Conservation (phyloP, 2,888 invertebrate species). For the Hofmannophila pseudospretella region DNA sequence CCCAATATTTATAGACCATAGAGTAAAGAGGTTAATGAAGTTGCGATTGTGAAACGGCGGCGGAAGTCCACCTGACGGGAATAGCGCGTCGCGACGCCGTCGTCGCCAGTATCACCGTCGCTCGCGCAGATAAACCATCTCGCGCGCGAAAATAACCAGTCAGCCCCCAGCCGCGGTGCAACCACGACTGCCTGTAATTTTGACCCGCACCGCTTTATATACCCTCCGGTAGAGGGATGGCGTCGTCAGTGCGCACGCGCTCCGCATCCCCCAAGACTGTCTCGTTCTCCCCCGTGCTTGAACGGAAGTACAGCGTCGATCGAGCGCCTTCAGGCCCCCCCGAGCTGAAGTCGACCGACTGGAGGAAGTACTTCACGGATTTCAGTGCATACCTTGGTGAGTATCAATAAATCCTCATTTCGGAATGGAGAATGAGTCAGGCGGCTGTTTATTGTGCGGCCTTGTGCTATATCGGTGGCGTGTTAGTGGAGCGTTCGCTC, state of each 20-base stretch:
- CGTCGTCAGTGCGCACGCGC: constrained; percentile 80
- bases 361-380: constrained; percentile 71
- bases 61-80: constrained; percentile 76
- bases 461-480: constrained; percentile 70
- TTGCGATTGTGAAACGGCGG: constrained; percentile 62
- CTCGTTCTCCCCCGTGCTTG: constrained; percentile 80
- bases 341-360: constrained; percentile 57
- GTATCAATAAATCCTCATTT: too few species aligned
- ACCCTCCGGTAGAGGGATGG: constrained; percentile 66
- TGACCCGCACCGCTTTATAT: constrained; percentile 56
- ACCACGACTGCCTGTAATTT: constrained; percentile 63
- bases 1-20: constrained; percentile 33
- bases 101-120: constrained; percentile 70
- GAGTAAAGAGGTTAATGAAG: constrained; percentile 61
- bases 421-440: constrained; percentile 65
- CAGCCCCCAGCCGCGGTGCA: constrained; percentile 62
- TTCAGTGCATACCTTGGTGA: constrained; percentile 75
- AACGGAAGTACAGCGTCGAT: constrained; percentile 74
- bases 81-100: constrained; percentile 69
- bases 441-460: constrained; percentile 56
- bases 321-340: constrained; percentile 53
- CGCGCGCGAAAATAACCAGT: constrained; percentile 68
- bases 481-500: constrained; percentile 60
- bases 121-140: constrained; percentile 66
- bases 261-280: constrained; percentile 81